These are phyloP conservation scores for Rotaria macrura DNA, from an alignment of 2,888 invertebrate species.

Conservation along the genomic window DNA sequence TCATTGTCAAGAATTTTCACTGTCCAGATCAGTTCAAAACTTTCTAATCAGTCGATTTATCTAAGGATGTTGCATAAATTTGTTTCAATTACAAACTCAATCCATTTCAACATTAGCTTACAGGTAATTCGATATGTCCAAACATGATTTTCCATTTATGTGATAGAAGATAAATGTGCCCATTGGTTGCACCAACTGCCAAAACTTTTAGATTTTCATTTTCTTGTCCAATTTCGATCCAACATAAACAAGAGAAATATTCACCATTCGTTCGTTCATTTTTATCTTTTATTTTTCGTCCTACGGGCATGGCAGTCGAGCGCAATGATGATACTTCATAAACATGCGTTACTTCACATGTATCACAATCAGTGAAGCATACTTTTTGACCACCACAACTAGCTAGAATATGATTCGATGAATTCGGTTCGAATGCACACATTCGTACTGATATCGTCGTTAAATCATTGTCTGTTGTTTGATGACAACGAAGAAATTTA, in stretches of 20 bases:
- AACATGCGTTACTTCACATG: background rate
- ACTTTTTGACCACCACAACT: conserved; percentile 10
- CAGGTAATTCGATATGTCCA: conserved; percentile 7
- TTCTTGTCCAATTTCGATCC: background rate
- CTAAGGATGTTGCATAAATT: too few species aligned
- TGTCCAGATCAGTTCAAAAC: too few species aligned
- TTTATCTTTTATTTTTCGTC: background rate
- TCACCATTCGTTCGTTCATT: background rate
- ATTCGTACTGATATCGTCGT: background rate
- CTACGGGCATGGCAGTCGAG: background rate
- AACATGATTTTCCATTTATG: background rate
- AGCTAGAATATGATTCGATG: background rate
- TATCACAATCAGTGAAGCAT: background rate
- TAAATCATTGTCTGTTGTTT: background rate
- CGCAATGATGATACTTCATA: background rate
- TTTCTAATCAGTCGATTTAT: too few species aligned
- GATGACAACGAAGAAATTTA: conserved; percentile 9
- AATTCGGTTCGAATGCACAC: background rate
- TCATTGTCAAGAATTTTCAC: too few species aligned
- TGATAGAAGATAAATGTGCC: conserved; percentile 10
- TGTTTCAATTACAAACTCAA: too few species aligned
- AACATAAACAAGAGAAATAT: conserved; percentile 11
- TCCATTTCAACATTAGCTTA: background rate
- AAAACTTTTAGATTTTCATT: background rate
- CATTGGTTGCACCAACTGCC: background rate